Percentiles rank a stretch among this genome's conserved stretches.
Evolutionary conservation across 2,888 invertebrate genomes (phyloP).

Genomic region (Eristalis intricaria): DNA sequence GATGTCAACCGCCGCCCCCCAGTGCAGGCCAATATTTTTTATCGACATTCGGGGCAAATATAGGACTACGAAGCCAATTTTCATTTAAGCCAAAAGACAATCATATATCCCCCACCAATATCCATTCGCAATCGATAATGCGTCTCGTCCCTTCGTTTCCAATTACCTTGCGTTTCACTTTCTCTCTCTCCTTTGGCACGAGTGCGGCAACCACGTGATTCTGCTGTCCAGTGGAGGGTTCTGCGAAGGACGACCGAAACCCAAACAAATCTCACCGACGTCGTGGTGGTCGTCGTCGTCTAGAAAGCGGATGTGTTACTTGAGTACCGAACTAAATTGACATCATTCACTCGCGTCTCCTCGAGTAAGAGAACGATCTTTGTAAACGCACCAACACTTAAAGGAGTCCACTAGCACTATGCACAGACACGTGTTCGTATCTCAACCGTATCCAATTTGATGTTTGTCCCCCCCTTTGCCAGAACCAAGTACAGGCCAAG

Average conservation of each 20-base stretch:
- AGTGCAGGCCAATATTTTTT: neutral
- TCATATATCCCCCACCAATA: neutral
- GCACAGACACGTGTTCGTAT: constrained; percentile 11
- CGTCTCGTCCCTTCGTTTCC: neutral
- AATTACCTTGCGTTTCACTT: constrained; percentile 21
- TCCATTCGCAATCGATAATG: neutral
- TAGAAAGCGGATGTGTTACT: constrained; percentile 7
- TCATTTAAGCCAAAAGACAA: neutral
- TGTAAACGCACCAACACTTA: neutral
- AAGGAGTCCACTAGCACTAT: neutral
- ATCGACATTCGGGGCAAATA: neutral
- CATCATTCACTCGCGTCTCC: neutral
- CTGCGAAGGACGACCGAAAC: neutral
- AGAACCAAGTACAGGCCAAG: constrained; percentile 1
- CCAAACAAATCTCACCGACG: constrained; percentile 12
- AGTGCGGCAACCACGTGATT: constrained; percentile 17
- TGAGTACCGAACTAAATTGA: constrained; percentile 33
- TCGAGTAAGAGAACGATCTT: neutral
- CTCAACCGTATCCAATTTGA: constrained; percentile 34
- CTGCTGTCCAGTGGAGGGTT: neutral
- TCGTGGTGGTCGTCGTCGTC: constrained; percentile 27
- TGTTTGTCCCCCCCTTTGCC: neutral
- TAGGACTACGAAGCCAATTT: neutral
- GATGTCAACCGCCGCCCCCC: neutral
- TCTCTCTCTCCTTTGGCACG: neutral